phyloP scores from a whole-genome alignment of 2,888 invertebrate genomes.

The Melieria crassipennis region DNA sequence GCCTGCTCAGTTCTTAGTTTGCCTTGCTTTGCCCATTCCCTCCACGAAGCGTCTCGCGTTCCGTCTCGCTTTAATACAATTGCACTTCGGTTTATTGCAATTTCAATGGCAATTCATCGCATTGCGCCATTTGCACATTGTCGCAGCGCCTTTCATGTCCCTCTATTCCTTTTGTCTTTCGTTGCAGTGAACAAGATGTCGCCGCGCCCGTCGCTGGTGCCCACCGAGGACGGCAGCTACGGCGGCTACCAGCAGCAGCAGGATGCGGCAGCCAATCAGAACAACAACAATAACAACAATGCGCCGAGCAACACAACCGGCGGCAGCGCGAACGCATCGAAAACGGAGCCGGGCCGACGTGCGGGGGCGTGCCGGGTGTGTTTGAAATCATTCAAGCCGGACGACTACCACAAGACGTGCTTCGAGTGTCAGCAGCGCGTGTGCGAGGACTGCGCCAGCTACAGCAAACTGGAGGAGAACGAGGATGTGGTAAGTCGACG shows the following conservation, averaged over 20 bases:
- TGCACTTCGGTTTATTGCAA: too few relatives aligned
- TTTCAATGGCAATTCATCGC: too few relatives aligned
- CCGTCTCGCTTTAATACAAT: too few relatives aligned
- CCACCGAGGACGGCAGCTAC: conserved; percentile 64
- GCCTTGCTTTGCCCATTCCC: too few relatives aligned
- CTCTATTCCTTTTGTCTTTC: conserved; percentile 20
- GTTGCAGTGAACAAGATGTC: conserved; percentile 77
- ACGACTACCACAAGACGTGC: conserved; percentile 88
- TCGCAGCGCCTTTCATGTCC: too few relatives aligned
- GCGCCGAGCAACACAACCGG: conserved; percentile 39
- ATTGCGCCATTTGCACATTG: too few relatives aligned
- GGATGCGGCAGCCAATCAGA: conserved; percentile 63
- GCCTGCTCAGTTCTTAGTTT: too few relatives aligned
- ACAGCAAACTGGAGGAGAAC: conserved; percentile 84
- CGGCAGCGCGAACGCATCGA: conserved; percentile 48
- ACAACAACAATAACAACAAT: conserved; percentile 63
- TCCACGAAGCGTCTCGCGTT: too few relatives aligned
- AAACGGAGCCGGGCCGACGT: conserved; percentile 76
- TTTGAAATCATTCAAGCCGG: conserved; percentile 87
- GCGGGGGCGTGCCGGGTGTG: conserved; percentile 85
- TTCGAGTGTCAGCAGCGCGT: conserved; percentile 90
- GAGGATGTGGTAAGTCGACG: conserved; percentile 78
- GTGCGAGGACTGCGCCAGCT: conserved; percentile 93
- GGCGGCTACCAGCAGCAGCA: conserved; percentile 55
- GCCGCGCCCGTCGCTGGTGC: conserved; percentile 72